Percentiles rank a stretch among this genome's conserved stretches.
Evolutionary conservation across 2,113 vertebrate species (phyloP).

Genomic region (Bos taurus): ARS-UCD2.0 NC_037333.1:99561001-99561500

Average conservation of each 20-base stretch:
- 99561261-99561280: not conserved
- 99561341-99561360: not conserved
- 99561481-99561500: not conserved
- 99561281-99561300: not conserved
- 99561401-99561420: not conserved
- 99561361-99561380: not conserved
- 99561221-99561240: not conserved
- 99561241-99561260: not conserved
- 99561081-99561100: not conserved
- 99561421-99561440: not conserved
- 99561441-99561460: not conserved
- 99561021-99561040: not conserved
- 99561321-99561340: not conserved
- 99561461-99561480: not conserved
- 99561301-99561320: not conserved
- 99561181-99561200: not conserved
- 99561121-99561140: slow-evolving; percentile 15
- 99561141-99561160: not conserved
- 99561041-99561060: not conserved
- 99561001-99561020: not conserved
- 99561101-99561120: not conserved
- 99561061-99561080: not conserved
- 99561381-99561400: not conserved
- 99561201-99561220: not conserved
- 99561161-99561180: not conserved